Conservation (phyloP, 2,113 vertebrate genomes). For the Enhydra lutris region DNA sequence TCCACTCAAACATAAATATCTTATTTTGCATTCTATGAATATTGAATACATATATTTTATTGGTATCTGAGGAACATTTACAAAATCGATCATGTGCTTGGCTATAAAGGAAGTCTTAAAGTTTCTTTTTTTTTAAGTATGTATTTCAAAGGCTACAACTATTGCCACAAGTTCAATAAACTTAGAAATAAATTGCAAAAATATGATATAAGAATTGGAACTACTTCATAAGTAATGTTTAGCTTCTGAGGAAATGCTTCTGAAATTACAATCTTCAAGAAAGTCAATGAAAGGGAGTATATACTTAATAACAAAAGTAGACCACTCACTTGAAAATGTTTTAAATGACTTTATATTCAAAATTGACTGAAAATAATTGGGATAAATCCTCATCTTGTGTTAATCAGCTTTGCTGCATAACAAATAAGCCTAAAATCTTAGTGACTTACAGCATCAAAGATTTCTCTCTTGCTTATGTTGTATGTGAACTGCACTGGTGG, state of each 20-base stretch:
- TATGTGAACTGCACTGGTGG: fast-evolving
- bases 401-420: background rate
- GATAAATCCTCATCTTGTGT: background rate
- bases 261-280: background rate
- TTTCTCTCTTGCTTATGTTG: background rate
- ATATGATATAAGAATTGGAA: background rate
- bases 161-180: background rate
- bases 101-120: background rate
- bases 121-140: background rate
- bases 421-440: background rate
- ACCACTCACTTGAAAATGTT: background rate
- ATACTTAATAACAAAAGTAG: background rate
- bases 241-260: background rate
- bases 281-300: background rate
- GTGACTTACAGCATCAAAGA: background rate
- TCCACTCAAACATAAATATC: background rate
- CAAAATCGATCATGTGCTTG: background rate
- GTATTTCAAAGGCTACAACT: background rate
- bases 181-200: background rate
- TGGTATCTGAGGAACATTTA: background rate
- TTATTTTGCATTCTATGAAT: slow-evolving; percentile 10
- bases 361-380: background rate
- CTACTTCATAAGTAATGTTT: background rate
- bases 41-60: background rate
- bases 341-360: background rate